Percentiles rank a stretch among this genome's conserved stretches.
phyloP scores from a whole-genome alignment of 2,113 vertebrate genomes.

The Chlorocebus sabaeus region DNA sequence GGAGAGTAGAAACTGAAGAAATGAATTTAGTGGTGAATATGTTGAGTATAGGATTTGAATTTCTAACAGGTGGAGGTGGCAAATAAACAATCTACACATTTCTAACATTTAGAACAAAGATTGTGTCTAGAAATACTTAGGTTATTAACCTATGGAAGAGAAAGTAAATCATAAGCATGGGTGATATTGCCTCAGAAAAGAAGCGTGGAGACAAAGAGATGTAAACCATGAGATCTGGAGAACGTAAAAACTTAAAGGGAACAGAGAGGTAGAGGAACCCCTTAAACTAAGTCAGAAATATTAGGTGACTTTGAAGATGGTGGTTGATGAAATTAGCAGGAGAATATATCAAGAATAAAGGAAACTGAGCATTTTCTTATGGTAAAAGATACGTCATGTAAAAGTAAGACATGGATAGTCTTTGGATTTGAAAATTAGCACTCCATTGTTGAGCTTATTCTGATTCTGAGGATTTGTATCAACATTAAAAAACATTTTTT shows the following conservation, averaged over 20 bases:
- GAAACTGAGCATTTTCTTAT: not conserved
- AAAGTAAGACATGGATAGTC: not conserved
- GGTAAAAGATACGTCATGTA: not conserved
- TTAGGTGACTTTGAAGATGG: not conserved
- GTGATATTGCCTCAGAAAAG: not conserved
- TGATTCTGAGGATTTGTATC: not conserved
- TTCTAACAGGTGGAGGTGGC: not conserved
- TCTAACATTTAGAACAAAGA: not conserved
- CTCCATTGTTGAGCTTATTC: not conserved
- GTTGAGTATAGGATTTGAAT: not conserved
- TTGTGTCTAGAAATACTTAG: not conserved
- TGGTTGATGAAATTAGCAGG: not conserved
- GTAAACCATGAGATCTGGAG: not conserved
- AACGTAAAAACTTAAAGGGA: not conserved
- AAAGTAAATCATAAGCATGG: conserved; percentile 2
- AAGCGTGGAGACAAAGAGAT: not conserved
- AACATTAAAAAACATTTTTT: not conserved
- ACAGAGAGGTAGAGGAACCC: not conserved
- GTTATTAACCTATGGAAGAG: not conserved
- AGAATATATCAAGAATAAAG: not conserved
- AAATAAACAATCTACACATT: not conserved
- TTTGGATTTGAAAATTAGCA: not conserved
- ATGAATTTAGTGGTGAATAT: not conserved
- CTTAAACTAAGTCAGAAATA: not conserved
- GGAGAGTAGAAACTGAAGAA: not conserved